These are phyloP conservation scores for Heptascelio sp. DNA, from an alignment of 2,888 invertebrate species.

Conservation along the genomic window DNA sequence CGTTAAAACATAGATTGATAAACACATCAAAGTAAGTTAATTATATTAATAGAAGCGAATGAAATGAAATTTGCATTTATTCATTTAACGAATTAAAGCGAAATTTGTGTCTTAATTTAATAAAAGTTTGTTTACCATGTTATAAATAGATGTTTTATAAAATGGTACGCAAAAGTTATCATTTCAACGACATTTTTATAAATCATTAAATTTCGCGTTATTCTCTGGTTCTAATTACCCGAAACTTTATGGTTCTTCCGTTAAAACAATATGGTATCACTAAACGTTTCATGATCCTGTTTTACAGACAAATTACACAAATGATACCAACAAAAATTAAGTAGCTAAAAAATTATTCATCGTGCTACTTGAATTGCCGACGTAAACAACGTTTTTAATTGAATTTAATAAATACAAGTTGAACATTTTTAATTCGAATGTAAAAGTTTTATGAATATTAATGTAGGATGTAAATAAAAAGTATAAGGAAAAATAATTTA, in stretches of 20 bases:
- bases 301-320: slow-evolving; percentile 37
- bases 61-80: too few relatives aligned
- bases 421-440: background rate
- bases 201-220: slow-evolving; percentile 31
- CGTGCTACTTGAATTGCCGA: slow-evolving; percentile 4
- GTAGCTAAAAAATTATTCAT: slow-evolving; percentile 22
- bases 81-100: background rate
- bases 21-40: too few relatives aligned
- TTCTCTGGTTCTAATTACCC: slow-evolving; percentile 24
- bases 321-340: slow-evolving; percentile 27
- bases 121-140: background rate
- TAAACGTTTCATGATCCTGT: slow-evolving; percentile 42
- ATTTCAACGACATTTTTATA: slow-evolving; percentile 30
- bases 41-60: too few relatives aligned
- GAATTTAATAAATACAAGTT: slow-evolving; percentile 16
- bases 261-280: slow-evolving; percentile 33
- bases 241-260: slow-evolving; percentile 30
- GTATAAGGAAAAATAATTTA: too few relatives aligned
- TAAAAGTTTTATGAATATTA: background rate
- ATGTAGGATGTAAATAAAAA: background rate
- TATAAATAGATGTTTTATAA: background rate
- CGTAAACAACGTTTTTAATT: slow-evolving; percentile 13
- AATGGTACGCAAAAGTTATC: slow-evolving; percentile 2
- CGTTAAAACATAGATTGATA: too few relatives aligned
- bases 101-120: background rate